These are phyloP conservation scores for Diplodus sargus DNA, from an alignment of 2,797 vertebrate species.

Conservation along the genomic window DNA sequence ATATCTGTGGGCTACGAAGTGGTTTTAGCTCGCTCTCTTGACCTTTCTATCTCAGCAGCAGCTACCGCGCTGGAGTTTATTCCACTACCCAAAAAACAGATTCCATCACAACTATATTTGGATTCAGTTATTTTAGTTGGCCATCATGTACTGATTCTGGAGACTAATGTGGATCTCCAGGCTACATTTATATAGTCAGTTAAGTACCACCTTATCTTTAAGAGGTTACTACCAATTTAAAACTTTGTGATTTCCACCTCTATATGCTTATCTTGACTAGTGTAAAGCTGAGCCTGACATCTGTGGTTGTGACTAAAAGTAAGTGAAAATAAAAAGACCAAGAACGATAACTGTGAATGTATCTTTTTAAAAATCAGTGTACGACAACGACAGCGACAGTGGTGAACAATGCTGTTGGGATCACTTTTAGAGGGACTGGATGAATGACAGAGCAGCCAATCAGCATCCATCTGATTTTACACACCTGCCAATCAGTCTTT, in stretches of 20 bases:
- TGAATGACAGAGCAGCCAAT: no score
- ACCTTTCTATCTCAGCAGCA: slow-evolving; percentile 72
- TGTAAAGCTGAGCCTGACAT: neutral
- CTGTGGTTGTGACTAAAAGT: neutral
- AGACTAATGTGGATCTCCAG: slow-evolving; percentile 15
- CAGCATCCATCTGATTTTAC: no score
- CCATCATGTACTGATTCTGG: slow-evolving; percentile 14
- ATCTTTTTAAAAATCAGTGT: no score
- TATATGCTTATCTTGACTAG: neutral
- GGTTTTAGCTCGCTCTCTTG: slow-evolving; percentile 73
- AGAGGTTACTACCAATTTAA: neutral
- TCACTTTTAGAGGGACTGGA: no score
- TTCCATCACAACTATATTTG: slow-evolving; percentile 60
- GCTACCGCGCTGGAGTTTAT: slow-evolving; percentile 57
- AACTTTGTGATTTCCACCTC: neutral
- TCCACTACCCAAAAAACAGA: slow-evolving; percentile 55
- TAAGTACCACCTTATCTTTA: neutral
- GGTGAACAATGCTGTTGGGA: no score
- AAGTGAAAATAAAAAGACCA: neutral
- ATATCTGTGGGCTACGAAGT: slow-evolving; percentile 77
- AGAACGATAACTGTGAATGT: no score
- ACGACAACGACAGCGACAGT: no score
- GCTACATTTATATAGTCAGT: slow-evolving; percentile 1
- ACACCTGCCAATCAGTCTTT: no score
- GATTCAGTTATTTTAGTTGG: slow-evolving; percentile 56